A percentile compares a stretch with the other conserved stretches of the same genome.
Evolutionary conservation across 2,113 vertebrate genomes (phyloP).

Genomic region (Lonchura striata): DNA sequence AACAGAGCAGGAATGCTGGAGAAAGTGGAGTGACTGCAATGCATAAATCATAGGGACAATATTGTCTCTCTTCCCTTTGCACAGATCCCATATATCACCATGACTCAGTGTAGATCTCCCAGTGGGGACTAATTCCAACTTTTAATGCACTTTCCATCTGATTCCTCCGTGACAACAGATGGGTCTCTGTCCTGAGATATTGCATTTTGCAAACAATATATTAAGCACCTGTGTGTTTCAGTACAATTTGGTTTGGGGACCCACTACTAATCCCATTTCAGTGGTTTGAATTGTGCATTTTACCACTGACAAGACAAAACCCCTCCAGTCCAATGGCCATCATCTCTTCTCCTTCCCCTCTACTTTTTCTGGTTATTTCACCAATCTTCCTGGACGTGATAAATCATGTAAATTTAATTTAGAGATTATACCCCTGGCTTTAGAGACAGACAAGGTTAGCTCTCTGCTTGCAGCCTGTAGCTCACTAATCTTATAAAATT

Average conservation of each 20-base stretch:
- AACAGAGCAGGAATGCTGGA: not conserved
- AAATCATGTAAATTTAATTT: slow-evolving; percentile 69
- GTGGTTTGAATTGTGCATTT: not conserved
- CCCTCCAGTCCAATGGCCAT: not conserved
- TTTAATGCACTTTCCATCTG: slow-evolving; percentile 41
- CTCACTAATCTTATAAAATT: slow-evolving; percentile 33
- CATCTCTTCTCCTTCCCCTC: not conserved
- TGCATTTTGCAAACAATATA: slow-evolving; percentile 5
- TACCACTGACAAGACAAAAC: not conserved
- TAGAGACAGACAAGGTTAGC: slow-evolving; percentile 24
- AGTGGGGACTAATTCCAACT: slow-evolving; percentile 45
- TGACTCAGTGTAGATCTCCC: slow-evolving; percentile 49
- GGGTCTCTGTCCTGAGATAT: not conserved
- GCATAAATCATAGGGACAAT: slow-evolving; percentile 47
- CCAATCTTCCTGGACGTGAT: not conserved
- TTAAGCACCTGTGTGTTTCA: not conserved
- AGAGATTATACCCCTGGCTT: slow-evolving; percentile 40
- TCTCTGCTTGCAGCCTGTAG: not conserved
- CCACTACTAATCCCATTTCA: slow-evolving; percentile 9
- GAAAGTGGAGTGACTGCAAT: slow-evolving; percentile 15
- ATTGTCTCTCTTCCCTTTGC: slow-evolving; percentile 11
- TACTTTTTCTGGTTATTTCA: not conserved
- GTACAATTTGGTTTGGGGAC: slow-evolving; percentile 1
- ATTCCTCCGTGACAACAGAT: slow-evolving; percentile 20
- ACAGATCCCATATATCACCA: slow-evolving; percentile 42